A percentile compares a stretch with the other conserved stretches of the same genome.
phyloP scores from a whole-genome alignment of 2,113 vertebrate species.

The Ceyx melanurus region DNA sequence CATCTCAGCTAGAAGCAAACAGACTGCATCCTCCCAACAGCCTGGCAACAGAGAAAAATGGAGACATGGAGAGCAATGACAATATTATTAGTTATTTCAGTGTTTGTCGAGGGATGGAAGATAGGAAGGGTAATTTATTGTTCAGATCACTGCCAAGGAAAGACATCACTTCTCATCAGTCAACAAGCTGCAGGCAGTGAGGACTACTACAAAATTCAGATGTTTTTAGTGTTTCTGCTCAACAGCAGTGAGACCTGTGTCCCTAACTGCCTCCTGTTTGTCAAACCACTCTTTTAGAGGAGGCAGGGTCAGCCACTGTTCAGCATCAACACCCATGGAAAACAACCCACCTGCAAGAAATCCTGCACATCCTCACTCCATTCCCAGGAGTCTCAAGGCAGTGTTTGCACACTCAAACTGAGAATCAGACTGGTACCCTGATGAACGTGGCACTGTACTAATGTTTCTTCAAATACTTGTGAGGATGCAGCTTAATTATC shows the following conservation, averaged over 20 bases:
- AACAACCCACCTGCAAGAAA: neutral
- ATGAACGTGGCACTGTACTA: neutral
- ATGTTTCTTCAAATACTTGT: neutral
- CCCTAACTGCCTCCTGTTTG: neutral
- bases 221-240: neutral
- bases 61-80: neutral
- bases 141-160: neutral
- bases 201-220: neutral
- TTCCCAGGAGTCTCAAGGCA: neutral
- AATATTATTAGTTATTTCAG: conserved; percentile 34
- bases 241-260: neutral
- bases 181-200: neutral
- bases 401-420: neutral
- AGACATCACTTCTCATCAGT: neutral
- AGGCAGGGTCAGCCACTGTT: neutral
- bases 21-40: neutral
- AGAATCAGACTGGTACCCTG: neutral
- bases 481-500: neutral
- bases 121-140: neutral
- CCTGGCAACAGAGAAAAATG: conserved; percentile 1
- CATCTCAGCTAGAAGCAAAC: neutral
- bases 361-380: neutral
- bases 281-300: neutral
- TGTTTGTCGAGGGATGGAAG: neutral
- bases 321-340: neutral